Conservation (phyloP, 2,113 vertebrate species). For the Oncorhynchus keta region DNA sequence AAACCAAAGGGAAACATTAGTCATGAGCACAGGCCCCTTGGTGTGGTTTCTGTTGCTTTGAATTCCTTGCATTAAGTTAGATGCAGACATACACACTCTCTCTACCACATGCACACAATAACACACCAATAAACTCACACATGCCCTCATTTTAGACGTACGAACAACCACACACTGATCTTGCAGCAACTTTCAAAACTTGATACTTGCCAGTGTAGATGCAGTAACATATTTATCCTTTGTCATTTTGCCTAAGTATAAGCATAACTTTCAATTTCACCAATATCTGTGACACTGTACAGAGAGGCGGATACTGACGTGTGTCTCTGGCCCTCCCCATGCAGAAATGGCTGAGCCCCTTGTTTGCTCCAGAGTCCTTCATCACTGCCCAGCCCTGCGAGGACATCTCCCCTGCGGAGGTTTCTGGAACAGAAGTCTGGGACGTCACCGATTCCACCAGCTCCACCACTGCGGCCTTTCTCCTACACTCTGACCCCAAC, state of each 20-base stretch:
- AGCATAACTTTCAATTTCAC: no score
- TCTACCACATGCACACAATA: not conserved
- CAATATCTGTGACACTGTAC: not conserved
- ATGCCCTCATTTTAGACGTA: not conserved
- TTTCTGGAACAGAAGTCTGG: constrained; percentile 25
- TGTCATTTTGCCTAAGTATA: no score
- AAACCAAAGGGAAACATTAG: not conserved
- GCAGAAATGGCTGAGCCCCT: constrained; percentile 74
- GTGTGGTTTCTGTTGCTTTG: constrained; percentile 35
- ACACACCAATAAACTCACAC: not conserved
- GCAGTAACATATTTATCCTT: no score
- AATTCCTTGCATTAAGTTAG: constrained; percentile 4
- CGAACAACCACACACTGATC: not conserved
- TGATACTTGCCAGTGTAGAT: not conserved
- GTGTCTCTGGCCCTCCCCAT: not conserved
- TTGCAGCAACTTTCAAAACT: not conserved
- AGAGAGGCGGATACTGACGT: not conserved
- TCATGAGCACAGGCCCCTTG: not conserved
- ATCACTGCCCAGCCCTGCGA: constrained; percentile 41
- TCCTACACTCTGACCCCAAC: not conserved
- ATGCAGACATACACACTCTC: constrained; percentile 1
- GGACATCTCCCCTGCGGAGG: constrained; percentile 62
- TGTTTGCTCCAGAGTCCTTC: constrained; percentile 31
- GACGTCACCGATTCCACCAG: not conserved
- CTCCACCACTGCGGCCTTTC: constrained; percentile 9